Evolutionary conservation across 2,797 vertebrate genomes (phyloP), one percentile per base, ranked within the genome.

Genomic region (Phalloptychus januarius): DNA sequence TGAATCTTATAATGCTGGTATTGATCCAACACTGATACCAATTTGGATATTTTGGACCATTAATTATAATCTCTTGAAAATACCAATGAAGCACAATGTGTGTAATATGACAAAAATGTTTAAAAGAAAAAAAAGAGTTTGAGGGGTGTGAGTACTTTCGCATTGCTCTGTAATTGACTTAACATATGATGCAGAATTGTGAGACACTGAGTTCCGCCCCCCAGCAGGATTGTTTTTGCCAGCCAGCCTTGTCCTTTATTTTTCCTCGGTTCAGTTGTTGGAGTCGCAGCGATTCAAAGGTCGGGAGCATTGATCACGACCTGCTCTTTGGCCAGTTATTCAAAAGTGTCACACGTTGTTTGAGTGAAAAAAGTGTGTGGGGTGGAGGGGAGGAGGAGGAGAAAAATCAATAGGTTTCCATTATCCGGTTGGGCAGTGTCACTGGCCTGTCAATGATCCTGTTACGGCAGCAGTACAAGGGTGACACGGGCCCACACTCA

Each of bases 321-420:
- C 91, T 88, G 91, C 87, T 84, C 94, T 96, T 91, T 76, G 89
- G 93, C 94, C 93, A 86, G 95, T 96, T 94, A 94, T 96, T 96
- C 95, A 93, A 93, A 95, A 96, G 95, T 94, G 91, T 93, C 96
- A 84, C 93, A 95, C 93, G 91, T 95, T 92, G 86, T 89, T 89
- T 87, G 87, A 89, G 86, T 81, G 78, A 82, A 81, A 77, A 67
- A 75, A 77, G 18, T 50, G 48, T 48, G 16, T 50, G 42, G 48
- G 7, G 48, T n/a, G 6, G 15, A 15, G 50, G 18, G 79, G 75
- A 69, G 79, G 83, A 79, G 61, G 61, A 78, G 71, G 79, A 88
- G 74, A 92, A 96, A 98, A 99, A 99, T 99, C 98, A 97, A 99
- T 99, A 98, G 95, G 96, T 97, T 98, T 98, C 97, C 97, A 99